Base-by-base conservation (phyloP, 2,113 vertebrate species). In the Euleptes europaea region DNA sequence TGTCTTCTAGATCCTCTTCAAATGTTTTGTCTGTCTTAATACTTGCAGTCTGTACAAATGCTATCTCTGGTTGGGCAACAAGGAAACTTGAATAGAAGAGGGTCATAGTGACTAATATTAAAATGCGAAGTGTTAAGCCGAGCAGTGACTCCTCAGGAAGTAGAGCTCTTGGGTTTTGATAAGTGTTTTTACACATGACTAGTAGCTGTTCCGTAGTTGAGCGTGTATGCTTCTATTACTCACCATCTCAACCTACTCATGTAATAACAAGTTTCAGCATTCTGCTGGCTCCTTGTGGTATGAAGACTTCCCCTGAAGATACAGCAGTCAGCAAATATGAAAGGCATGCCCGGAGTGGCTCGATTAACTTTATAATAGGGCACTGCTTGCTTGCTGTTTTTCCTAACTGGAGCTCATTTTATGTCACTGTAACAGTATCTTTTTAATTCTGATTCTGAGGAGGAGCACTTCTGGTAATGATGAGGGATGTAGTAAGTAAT, bases 101-200 rank as follows among this genome's bases (percentile, higher is more conserved):
- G 78, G 82, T 89, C 57, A 66, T 73, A 83, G 69, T 90, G 94
- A 93, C 83, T 93, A 92, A 90, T 75, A 79, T 47, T 91, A 92
- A 93, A 95, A 94, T 94, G 92, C 72, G 31, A 90, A 92, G 78
- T 88, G 84, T 95, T 91, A 86, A 80, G 87, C 57, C 85, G 42
- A 85, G 81, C 78, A 83, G 80, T 94, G 94, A 96, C 93, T 85
- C 95, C 92, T 94, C 94, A 93, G 93, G 95, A 96, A 96, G 93
- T 86, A 83, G 91, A 93, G 93, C 94, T 84, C 40, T 87, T 88
- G 90, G 83, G 87, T 85, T 70, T 35, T 88, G 63, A 65, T 60
- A 78, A 84, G 89, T 90, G 71, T 79, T 83, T 87, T 83, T 81
- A 44, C 49, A 35, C 60, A 15, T 78, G 60, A 87, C 60, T 26